phyloP scores from a whole-genome alignment of 2,888 invertebrate species.

The Ferrisia virgata region DNA sequence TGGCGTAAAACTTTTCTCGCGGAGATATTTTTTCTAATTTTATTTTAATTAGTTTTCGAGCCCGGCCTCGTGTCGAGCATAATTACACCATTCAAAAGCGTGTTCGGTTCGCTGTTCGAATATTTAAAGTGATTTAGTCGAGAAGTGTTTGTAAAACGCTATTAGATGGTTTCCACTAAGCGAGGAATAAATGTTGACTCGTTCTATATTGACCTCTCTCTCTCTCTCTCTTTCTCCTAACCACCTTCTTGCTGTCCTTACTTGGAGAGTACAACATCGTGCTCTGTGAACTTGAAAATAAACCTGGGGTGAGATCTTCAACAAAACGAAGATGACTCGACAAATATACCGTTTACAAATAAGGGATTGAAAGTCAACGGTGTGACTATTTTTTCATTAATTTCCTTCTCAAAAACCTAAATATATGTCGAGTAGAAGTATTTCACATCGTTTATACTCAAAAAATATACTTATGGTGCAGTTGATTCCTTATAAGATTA shows the following conservation, averaged over 20 bases:
- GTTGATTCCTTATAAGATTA: too few relatives aligned
- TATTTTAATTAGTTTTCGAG: conserved; percentile 26
- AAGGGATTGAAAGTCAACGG: too few relatives aligned
- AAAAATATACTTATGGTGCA: too few relatives aligned
- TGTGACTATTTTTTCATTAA: too few relatives aligned
- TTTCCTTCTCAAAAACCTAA: too few relatives aligned
- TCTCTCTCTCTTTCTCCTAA: too few relatives aligned
- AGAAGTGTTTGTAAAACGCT: not conserved
- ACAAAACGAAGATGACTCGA: not conserved
- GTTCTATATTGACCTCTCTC: too few relatives aligned
- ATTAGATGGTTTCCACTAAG: not conserved
- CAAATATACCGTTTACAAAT: too few relatives aligned
- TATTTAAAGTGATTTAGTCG: conserved; percentile 13
- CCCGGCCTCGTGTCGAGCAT: not conserved
- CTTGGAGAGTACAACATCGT: too few relatives aligned
- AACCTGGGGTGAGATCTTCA: not conserved
- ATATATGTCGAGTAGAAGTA: too few relatives aligned
- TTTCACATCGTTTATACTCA: too few relatives aligned
- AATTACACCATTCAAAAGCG: not conserved
- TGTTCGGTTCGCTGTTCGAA: not conserved
- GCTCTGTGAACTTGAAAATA: not conserved
- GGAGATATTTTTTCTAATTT: conserved; percentile 17
- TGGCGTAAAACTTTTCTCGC: not conserved
- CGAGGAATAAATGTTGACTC: not conserved
- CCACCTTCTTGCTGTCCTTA: too few relatives aligned